Evolutionary conservation across 2,888 invertebrate genomes (phyloP).

Genomic region (Lepidocyrtinus sp.): DNA sequence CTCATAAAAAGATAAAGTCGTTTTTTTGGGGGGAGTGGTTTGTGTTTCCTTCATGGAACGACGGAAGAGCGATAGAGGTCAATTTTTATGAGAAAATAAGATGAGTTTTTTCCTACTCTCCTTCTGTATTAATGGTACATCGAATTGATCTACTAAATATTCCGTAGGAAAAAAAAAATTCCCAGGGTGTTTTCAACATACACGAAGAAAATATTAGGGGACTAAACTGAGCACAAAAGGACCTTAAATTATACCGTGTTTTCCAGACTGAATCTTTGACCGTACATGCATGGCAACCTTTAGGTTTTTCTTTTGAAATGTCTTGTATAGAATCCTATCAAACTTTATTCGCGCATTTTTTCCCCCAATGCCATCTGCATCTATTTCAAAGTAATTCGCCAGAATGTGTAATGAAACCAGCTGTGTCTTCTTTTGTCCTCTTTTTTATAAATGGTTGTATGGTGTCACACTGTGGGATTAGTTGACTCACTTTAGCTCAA

Average conservation of each 20-base stretch:
- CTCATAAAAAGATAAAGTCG: conserved; percentile 37
- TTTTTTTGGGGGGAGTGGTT: neutral
- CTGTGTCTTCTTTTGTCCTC: neutral
- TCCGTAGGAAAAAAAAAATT: neutral
- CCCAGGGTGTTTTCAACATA: neutral
- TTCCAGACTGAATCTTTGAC: neutral
- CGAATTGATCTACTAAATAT: conserved; percentile 1
- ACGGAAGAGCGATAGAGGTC: conserved; percentile 14
- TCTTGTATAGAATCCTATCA: neutral
- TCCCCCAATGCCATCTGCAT: neutral
- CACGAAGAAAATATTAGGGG: neutral
- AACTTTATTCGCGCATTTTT: neutral
- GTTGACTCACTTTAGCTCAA: neutral
- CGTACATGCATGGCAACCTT: too few species aligned
- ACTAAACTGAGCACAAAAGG: neutral
- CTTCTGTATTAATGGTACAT: neutral
- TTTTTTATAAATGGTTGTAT: neutral
- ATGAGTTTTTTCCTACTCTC: conserved; percentile 27
- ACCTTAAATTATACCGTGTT: neutral
- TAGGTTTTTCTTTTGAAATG: neutral
- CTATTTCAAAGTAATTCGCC: neutral
- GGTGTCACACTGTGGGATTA: neutral
- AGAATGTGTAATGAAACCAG: neutral
- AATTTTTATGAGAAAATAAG: conserved; percentile 33
- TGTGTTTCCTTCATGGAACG: conserved; percentile 20